Conservation (phyloP, 2,797 vertebrate species). For the Tenualosa thibaudeaui region DNA sequence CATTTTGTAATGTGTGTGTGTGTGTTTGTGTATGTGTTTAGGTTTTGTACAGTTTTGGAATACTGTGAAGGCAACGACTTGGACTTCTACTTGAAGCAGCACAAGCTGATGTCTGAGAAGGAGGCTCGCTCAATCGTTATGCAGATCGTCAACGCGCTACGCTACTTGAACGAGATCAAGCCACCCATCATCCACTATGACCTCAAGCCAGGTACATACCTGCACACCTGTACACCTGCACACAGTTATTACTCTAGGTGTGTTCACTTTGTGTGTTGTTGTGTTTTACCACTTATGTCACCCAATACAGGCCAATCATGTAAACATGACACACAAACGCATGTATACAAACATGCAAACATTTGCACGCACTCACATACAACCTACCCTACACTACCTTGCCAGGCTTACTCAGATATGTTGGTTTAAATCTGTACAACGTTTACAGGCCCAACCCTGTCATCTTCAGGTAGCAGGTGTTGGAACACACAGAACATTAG, state of each 20-base stretch:
- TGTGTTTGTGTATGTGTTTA: slow-evolving; percentile 51
- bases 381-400: no score
- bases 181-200: slow-evolving; percentile 99
- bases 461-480: no score
- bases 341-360: no score
- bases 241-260: background rate
- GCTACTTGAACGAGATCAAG: slow-evolving; percentile 99
- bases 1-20: background rate
- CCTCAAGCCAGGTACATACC: slow-evolving; percentile 93
- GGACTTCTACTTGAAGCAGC: slow-evolving; percentile 99
- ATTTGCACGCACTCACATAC: no score
- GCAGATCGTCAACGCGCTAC: slow-evolving; percentile 99
- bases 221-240: background rate
- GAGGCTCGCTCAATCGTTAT: slow-evolving; percentile 98
- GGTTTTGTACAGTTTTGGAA: slow-evolving; percentile 99
- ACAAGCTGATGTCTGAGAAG: slow-evolving; percentile 99
- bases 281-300: no score
- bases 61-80: slow-evolving; percentile 99
- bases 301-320: no score
- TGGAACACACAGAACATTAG: no score
- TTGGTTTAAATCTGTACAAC: background rate
- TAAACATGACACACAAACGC: no score
- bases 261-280: background rate
- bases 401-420: no score
- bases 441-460: background rate